Conservation (phyloP, 2,797 vertebrate species). For the Urophycis tenuis region DNA sequence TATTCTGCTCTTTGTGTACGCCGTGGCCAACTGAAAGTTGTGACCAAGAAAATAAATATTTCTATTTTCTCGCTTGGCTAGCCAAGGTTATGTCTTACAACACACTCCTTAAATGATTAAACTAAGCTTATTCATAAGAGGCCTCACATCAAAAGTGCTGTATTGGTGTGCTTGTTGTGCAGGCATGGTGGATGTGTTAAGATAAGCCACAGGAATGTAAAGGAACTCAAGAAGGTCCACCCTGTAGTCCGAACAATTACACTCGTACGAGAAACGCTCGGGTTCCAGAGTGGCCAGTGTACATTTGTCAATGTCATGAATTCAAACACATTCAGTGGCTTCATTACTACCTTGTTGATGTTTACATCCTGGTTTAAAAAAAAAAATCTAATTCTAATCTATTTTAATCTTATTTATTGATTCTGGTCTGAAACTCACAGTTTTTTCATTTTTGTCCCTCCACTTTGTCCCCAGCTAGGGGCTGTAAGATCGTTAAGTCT, state of each 20-base stretch:
- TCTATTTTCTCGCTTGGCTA: too few species aligned
- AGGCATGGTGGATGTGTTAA: too few species aligned
- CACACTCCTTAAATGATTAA: too few species aligned
- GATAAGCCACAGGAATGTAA: too few species aligned
- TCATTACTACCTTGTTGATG: not conserved
- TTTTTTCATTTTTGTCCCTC: conserved; percentile 75
- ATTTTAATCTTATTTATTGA: conserved; percentile 35
- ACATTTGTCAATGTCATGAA: not conserved
- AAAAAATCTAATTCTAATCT: conserved; percentile 13
- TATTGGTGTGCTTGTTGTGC: too few species aligned
- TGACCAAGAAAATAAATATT: too few species aligned
- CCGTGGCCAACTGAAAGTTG: not conserved
- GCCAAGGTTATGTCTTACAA: too few species aligned
- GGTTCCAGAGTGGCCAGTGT: not conserved
- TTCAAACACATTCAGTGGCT: not conserved
- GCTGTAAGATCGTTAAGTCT: conserved; percentile 79
- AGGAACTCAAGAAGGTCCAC: too few species aligned
- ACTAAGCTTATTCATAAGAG: too few species aligned
- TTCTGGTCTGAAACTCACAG: conserved; percentile 74
- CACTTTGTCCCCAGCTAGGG: conserved; percentile 80
- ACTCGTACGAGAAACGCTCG: too few species aligned
- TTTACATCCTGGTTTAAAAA: not conserved
- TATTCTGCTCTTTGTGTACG: not conserved
- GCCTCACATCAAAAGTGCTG: too few species aligned
- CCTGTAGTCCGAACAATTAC: too few species aligned